These are phyloP conservation scores for Pygathrix nemaeus DNA, from an alignment of 2,113 vertebrate genomes.

Conservation along the genomic window DNA sequence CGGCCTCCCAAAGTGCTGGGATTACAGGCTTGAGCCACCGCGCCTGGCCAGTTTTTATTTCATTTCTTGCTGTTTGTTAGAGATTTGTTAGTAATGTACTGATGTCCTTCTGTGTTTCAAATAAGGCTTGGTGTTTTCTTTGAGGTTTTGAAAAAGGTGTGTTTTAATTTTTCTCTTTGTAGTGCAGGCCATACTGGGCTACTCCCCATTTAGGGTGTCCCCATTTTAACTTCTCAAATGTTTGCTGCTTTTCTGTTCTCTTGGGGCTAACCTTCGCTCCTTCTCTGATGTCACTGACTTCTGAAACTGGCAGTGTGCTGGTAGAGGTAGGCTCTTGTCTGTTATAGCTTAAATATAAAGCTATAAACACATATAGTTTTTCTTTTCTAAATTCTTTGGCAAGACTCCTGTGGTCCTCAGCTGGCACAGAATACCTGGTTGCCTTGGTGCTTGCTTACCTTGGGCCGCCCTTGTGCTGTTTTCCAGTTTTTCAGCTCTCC, in stretches of 20 bases:
- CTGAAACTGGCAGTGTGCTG: neutral
- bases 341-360: neutral
- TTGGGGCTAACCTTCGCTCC: neutral
- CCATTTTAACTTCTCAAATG: neutral
- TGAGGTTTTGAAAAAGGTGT: neutral
- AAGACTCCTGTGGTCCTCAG: neutral
- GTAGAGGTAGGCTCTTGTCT: neutral
- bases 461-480: neutral
- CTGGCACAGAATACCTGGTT: neutral
- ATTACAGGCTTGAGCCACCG: too few relatives aligned
- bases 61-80: neutral
- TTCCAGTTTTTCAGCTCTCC: neutral
- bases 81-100: neutral
- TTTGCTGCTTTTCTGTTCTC: neutral
- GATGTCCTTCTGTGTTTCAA: neutral
- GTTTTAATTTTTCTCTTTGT: neutral
- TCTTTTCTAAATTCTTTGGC: neutral
- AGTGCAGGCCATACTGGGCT: neutral
- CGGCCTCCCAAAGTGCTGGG: too few relatives aligned
- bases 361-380: neutral
- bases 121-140: neutral
- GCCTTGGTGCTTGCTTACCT: neutral
- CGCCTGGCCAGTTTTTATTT: neutral
- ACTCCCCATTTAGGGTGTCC: neutral
- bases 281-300: neutral